Evolutionary conservation across 1,140 invertebrate genomes (phyloP).

Genomic region (Idris sp.): DNA sequence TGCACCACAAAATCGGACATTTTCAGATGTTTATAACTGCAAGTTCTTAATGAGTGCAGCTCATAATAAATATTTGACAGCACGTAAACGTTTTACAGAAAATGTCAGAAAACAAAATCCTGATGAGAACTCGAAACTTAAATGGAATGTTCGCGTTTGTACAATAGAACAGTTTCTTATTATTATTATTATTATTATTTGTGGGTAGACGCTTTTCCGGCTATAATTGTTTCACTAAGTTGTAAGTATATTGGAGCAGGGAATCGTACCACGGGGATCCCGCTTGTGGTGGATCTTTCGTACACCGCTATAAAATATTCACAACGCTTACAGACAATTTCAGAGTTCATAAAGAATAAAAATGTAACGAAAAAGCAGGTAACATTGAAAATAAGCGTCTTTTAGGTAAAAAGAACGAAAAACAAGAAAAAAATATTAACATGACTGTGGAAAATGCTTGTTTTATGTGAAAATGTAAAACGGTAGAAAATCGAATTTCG

Average conservation of each 20-base stretch:
- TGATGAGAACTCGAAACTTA: slow-evolving; percentile 34
- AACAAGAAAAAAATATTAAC: no score
- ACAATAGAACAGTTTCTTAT: slow-evolving; percentile 35
- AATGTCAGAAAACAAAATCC: slow-evolving; percentile 11
- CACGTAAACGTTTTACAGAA: slow-evolving; percentile 3
- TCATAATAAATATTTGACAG: slow-evolving; percentile 23
- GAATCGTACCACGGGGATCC: slow-evolving; percentile 36
- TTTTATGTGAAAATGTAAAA: no score
- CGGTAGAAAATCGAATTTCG: no score
- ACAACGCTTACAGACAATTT: slow-evolving; percentile 39
- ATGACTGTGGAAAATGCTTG: no score
- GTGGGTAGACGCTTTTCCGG: slow-evolving; percentile 27
- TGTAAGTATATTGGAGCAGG: slow-evolving; percentile 35
- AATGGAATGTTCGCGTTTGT: slow-evolving; percentile 30
- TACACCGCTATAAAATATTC: slow-evolving; percentile 40
- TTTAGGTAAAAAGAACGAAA: no score
- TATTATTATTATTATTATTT: slow-evolving; percentile 48
- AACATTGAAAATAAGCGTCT: slow-evolving; percentile 4
- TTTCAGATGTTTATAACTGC: background rate
- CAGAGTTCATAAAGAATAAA: slow-evolving; percentile 33
- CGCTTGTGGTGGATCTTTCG: slow-evolving; percentile 28
- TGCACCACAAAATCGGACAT: no score
- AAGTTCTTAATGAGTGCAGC: slow-evolving; percentile 1
- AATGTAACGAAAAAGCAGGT: slow-evolving; percentile 13
- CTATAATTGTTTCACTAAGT: slow-evolving; percentile 49